Evolutionary conservation across 2,888 invertebrate genomes (phyloP).

Genomic region (Orthosia incerta): DNA sequence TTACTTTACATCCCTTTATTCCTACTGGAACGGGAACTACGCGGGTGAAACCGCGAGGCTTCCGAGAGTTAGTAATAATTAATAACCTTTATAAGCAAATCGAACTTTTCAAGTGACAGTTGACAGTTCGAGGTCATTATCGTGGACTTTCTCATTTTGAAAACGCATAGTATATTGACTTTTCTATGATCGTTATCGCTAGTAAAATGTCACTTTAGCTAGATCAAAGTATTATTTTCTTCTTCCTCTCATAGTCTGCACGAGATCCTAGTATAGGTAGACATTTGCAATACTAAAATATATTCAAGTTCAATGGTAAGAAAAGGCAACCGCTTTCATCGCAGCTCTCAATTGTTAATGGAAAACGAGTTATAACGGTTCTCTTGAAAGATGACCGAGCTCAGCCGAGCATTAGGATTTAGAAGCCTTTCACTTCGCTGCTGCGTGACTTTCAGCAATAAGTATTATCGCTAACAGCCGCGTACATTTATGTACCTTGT

Average conservation of each 20-base stretch:
- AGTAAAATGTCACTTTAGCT: too few relatives aligned
- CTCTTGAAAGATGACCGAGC: conserved; percentile 54
- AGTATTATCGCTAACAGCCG: conserved; percentile 30
- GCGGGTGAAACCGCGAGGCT: too few relatives aligned
- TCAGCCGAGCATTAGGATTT: conserved; percentile 44
- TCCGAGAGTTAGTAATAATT: too few relatives aligned
- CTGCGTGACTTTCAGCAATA: conserved; percentile 56
- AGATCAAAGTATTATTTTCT: background rate
- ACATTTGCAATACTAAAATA: conserved; percentile 13
- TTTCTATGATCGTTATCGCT: too few relatives aligned
- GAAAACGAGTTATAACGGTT: conserved; percentile 48
- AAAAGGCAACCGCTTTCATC: conserved; percentile 46
- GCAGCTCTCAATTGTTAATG: conserved; percentile 51
- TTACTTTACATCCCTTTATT: too few relatives aligned
- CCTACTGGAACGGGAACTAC: too few relatives aligned
- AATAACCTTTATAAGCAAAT: too few relatives aligned
- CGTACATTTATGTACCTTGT: conserved; percentile 20
- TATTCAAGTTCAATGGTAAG: conserved; percentile 29
- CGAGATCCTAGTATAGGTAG: conserved; percentile 1
- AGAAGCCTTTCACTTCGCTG: conserved; percentile 47
- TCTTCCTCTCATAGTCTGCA: background rate
- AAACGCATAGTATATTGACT: too few relatives aligned
- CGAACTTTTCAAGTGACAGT: too few relatives aligned
- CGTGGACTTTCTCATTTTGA: too few relatives aligned
- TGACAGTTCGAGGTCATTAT: too few relatives aligned